A percentile compares a stretch with the other conserved stretches of the same genome.
Conservation (phyloP, 53 echinoderm and acorn worm species). For the Patiria pectinifera region DNA sequence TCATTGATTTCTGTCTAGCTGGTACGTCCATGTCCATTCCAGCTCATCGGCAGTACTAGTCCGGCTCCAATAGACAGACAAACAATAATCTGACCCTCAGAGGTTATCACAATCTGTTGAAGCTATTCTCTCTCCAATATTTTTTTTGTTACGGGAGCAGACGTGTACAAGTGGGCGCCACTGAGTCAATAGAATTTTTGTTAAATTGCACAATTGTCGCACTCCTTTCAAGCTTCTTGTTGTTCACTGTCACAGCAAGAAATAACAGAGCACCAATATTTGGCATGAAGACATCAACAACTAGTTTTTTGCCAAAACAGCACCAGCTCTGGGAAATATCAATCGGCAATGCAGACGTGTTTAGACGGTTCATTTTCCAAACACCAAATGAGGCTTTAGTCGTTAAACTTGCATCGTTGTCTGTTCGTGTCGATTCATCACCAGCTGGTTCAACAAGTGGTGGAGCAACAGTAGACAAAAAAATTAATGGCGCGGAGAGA, state of each 20-base stretch:
- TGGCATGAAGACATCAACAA: background rate
- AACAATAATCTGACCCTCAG: background rate
- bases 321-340: background rate
- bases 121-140: background rate
- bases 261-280: background rate
- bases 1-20: background rate
- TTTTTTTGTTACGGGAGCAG: background rate
- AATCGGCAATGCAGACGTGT: background rate
- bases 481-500: background rate
- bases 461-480: background rate
- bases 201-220: too few species aligned
- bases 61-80: background rate
- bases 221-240: background rate
- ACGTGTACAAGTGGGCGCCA: background rate
- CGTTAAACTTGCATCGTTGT: background rate
- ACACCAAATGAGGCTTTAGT: background rate
- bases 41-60: background rate
- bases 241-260: background rate
- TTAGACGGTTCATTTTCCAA: background rate
- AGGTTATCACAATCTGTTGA: background rate
- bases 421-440: background rate
- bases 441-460: conserved; percentile 13
- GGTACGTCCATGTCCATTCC: background rate
- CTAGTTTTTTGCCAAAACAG: too few species aligned
- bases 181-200: background rate